phyloP scores from a whole-genome alignment of 2,797 vertebrate species.

The Rhabdophis nuchalis region DNA sequence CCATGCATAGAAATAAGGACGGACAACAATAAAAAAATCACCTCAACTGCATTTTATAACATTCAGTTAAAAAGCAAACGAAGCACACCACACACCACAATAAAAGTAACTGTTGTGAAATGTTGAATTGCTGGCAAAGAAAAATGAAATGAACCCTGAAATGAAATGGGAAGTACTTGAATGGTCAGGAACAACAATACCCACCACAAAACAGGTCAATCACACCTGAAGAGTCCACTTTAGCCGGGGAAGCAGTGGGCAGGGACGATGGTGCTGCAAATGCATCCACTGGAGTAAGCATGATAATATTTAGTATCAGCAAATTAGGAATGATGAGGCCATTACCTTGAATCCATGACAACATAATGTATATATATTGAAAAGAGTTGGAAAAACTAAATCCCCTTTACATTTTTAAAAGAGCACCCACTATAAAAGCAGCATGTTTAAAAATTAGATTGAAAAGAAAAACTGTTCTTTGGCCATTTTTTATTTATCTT shows the following conservation, averaged over 20 bases:
- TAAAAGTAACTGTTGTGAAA: conserved; percentile 22
- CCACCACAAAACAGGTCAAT: conserved; percentile 98
- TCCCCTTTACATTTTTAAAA: not conserved
- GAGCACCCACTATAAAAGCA: not conserved
- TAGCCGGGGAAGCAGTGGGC: conserved; percentile 82
- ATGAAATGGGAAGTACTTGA: conserved; percentile 54
- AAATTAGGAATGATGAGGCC: conserved; percentile 38
- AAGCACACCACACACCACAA: not conserved
- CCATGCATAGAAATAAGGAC: conserved; percentile 30
- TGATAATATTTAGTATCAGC: conserved; percentile 65
- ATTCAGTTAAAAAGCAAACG: not conserved
- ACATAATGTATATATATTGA: conserved; percentile 3
- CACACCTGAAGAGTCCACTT: conserved; percentile 85
- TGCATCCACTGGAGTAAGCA: conserved; percentile 79
- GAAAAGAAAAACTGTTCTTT: not conserved
- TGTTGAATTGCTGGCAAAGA: conserved; percentile 9
- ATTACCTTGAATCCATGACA: conserved; percentile 45
- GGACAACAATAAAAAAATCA: not conserved
- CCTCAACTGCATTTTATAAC: conserved; percentile 5
- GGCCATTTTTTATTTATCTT: not conserved
- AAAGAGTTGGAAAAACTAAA: conserved; percentile 16
- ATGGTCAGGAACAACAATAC: conserved; percentile 74
- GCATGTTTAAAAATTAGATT: not conserved
- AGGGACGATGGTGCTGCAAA: conserved; percentile 79
- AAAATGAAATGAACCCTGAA: conserved; percentile 42